Evolutionary conservation across 2,113 vertebrate genomes (phyloP).

Genomic region (Corythaixoides concolor): DNA sequence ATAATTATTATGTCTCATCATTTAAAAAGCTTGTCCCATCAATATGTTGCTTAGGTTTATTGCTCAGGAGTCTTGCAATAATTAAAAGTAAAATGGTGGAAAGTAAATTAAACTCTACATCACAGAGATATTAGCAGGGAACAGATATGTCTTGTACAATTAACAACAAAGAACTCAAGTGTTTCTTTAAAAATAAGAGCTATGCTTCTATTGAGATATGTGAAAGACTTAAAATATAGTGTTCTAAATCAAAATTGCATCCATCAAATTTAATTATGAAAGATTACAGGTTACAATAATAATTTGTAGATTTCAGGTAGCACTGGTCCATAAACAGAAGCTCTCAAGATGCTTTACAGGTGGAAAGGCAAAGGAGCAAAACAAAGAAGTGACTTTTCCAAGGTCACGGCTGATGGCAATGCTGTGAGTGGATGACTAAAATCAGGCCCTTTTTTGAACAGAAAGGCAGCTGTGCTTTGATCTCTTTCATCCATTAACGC

Average conservation of each 20-base stretch:
- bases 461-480: not conserved
- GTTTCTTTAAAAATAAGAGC: slow-evolving; percentile 36
- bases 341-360: not conserved
- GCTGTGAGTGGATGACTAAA: not conserved
- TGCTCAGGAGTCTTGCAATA: slow-evolving; percentile 44
- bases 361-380: not conserved
- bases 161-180: slow-evolving; percentile 36
- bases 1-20: slow-evolving; percentile 36
- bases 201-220: not conserved
- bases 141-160: slow-evolving; percentile 1
- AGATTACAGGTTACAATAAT: not conserved
- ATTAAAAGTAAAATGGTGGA: slow-evolving; percentile 50
- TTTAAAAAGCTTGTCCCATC: slow-evolving; percentile 54
- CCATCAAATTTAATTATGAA: not conserved
- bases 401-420: not conserved
- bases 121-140: slow-evolving; percentile 16
- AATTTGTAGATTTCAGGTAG: not conserved
- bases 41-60: slow-evolving; percentile 41
- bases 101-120: slow-evolving; percentile 58
- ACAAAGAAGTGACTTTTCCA: not conserved
- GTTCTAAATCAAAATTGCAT: not conserved
- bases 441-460: not conserved
- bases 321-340: not conserved
- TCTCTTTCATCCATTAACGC: not conserved
- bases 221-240: not conserved